phyloP scores from a whole-genome alignment of 92 coral and sea anemone genomes.

The Zoanthus sociatus region DNA sequence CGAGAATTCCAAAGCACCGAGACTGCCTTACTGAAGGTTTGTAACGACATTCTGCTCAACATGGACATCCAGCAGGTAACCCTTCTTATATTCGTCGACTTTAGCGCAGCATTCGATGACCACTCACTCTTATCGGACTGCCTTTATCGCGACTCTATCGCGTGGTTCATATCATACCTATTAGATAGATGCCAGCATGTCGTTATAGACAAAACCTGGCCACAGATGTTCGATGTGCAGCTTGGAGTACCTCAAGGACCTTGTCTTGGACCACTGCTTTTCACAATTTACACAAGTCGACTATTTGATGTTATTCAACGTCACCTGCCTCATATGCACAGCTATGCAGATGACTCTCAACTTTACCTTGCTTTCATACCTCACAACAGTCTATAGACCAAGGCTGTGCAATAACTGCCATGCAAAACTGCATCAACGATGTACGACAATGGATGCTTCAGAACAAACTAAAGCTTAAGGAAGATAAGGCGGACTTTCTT shows the following conservation, averaged over 20 bases:
- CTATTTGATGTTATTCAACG: constrained; percentile 31
- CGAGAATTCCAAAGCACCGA: constrained; percentile 44
- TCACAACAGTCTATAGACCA: constrained; percentile 23
- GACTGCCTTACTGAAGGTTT: constrained; percentile 24
- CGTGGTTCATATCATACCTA: constrained; percentile 43
- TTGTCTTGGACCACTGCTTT: constrained; percentile 4
- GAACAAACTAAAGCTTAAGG: not conserved
- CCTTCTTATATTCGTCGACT: constrained; percentile 25
- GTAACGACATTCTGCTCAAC: constrained; percentile 28
- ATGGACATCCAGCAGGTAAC: constrained; percentile 43
- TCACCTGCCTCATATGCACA: constrained; percentile 31
- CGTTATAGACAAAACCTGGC: constrained; percentile 5
- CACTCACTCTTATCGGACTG: not conserved
- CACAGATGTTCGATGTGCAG: constrained; percentile 32
- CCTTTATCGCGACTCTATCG: not conserved
- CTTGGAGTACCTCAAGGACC: constrained; percentile 28
- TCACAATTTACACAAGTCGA: not conserved
- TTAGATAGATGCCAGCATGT: constrained; percentile 7
- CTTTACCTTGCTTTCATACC: not conserved
- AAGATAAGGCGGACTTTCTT: constrained; percentile 49
- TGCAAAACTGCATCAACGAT: no score
- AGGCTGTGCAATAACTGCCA: not conserved
- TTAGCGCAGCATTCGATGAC: no score
- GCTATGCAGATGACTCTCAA: not conserved
- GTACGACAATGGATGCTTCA: no score